Conservation (phyloP, 2,888 invertebrate genomes). For the Ischnus inquisitorius region DNA sequence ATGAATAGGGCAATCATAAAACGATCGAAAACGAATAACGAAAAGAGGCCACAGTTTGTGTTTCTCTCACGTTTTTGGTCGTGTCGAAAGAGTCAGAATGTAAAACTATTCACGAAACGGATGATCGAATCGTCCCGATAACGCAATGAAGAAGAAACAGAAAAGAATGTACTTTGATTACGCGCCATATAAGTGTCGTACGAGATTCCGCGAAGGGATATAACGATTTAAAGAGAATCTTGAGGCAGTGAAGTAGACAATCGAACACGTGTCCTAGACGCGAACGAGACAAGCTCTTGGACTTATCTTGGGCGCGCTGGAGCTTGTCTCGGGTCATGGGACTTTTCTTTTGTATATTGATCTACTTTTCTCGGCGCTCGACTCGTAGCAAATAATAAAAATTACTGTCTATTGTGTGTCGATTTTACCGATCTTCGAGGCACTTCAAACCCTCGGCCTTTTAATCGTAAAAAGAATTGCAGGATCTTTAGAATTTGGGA, state of each 20-base stretch:
- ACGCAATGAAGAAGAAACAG: not conserved
- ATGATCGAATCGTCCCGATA: not conserved
- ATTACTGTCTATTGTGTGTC: not conserved
- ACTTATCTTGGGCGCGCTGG: slow-evolving; percentile 22
- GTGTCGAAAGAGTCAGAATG: not conserved
- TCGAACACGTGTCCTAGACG: slow-evolving; percentile 59
- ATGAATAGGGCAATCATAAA: slow-evolving; percentile 62
- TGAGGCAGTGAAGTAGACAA: slow-evolving; percentile 69
- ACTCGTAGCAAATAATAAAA: slow-evolving; percentile 24
- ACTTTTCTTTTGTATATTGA: slow-evolving; percentile 65
- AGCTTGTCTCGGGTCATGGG: slow-evolving; percentile 59
- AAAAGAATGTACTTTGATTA: not conserved
- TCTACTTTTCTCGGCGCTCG: slow-evolving; percentile 31
- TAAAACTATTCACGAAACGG: slow-evolving; percentile 1
- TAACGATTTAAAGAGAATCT: slow-evolving; percentile 6
- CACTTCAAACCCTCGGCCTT: slow-evolving; percentile 25
- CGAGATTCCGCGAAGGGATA: not conserved
- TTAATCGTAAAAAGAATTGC: not conserved
- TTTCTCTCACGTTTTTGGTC: not conserved
- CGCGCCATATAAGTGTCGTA: slow-evolving; percentile 2
- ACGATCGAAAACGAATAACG: not conserved
- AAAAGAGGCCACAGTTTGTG: not conserved
- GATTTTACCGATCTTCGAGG: slow-evolving; percentile 26
- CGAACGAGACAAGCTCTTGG: slow-evolving; percentile 55
- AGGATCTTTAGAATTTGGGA: not conserved